phyloP scores from a whole-genome alignment of 1,140 invertebrate genomes.

The Sycophila sp. region DNA sequence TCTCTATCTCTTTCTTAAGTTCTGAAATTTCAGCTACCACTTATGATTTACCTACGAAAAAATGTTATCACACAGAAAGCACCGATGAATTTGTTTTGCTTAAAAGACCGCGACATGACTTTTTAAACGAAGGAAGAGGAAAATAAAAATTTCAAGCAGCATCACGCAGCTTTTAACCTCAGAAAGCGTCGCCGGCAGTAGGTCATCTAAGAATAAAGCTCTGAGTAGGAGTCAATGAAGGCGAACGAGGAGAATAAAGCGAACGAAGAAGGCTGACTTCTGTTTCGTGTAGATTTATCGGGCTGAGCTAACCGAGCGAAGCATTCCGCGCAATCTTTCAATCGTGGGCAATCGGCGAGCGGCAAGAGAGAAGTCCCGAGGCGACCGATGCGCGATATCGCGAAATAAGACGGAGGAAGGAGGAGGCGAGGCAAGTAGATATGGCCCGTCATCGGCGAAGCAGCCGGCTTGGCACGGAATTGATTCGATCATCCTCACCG shows the following conservation, averaged over 20 bases:
- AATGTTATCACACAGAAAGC: no score
- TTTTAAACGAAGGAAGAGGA: no score
- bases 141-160: no score
- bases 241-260: neutral
- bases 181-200: no score
- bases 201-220: neutral
- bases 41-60: no score
- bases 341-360: constrained; percentile 40
- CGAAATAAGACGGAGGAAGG: constrained; percentile 22
- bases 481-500: constrained; percentile 59
- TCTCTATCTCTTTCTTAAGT: no score
- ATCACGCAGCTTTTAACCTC: no score
- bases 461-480: constrained; percentile 42
- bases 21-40: no score
- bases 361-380: constrained; percentile 24
- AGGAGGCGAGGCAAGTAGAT: neutral
- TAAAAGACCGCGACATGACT: no score
- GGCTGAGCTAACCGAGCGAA: constrained; percentile 29
- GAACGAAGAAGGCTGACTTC: neutral
- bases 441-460: neutral
- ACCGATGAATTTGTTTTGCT: no score
- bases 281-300: constrained; percentile 17
- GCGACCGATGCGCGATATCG: neutral
- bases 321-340: constrained; percentile 52
- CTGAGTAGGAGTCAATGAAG: neutral